Conservation (phyloP, 1,140 invertebrate species). For the Aporrectodea caliginosa region DNA sequence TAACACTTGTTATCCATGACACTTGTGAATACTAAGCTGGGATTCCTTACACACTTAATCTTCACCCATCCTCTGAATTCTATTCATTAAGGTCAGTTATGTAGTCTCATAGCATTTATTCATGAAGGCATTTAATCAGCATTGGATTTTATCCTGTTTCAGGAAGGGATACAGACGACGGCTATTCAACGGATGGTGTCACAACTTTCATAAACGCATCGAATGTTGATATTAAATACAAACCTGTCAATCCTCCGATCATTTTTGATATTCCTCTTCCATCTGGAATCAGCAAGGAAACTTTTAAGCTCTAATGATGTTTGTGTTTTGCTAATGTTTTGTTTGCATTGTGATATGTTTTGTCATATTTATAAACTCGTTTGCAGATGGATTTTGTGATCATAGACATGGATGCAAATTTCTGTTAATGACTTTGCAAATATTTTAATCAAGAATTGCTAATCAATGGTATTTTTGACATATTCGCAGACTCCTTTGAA, state of each 20-base stretch:
- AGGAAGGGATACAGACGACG: constrained; percentile 43
- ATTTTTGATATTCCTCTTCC: constrained; percentile 75
- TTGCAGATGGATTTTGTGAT: no score
- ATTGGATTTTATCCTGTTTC: neutral
- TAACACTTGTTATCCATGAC: no score
- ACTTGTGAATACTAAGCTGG: no score
- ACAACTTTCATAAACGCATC: constrained; percentile 81
- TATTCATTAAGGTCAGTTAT: neutral
- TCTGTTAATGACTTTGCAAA: no score
- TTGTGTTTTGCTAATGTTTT: no score
- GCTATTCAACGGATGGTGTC: constrained; percentile 68
- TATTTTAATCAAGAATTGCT: no score
- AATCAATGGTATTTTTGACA: no score
- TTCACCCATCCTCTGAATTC: neutral
- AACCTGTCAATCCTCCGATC: constrained; percentile 72
- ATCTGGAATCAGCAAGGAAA: constrained; percentile 53
- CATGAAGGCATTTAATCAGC: neutral
- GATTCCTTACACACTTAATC: neutral
- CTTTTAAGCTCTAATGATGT: no score
- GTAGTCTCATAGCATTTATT: neutral
- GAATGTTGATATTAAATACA: constrained; percentile 75
- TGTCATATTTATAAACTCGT: no score
- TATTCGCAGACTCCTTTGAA: no score
- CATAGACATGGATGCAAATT: no score
- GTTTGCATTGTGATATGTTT: no score